Percentiles rank a stretch among this genome's conserved stretches.
phyloP scores from a whole-genome alignment of 2,113 vertebrate genomes.

The Silurus glanis region DNA sequence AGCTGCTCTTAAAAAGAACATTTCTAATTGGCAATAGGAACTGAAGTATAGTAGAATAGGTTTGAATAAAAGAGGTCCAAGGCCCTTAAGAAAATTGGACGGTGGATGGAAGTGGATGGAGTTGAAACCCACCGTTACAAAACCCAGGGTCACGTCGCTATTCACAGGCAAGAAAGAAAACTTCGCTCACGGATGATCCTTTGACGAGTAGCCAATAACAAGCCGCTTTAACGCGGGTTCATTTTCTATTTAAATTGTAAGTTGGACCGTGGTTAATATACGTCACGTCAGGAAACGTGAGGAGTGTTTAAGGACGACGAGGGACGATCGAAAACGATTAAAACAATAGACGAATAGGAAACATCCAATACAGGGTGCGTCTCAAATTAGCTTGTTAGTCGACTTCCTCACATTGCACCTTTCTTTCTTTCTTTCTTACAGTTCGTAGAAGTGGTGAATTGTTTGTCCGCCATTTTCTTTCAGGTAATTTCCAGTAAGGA shows the following conservation, averaged over 20 bases:
- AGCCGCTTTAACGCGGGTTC: neutral
- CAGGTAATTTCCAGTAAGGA: too few species aligned
- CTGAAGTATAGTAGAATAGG: conserved; percentile 16
- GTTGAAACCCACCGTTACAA: conserved; percentile 13
- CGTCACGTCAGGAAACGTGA: neutral
- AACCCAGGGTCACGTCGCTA: conserved; percentile 41
- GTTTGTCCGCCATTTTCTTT: too few species aligned
- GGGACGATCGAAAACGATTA: neutral
- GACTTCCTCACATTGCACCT: too few species aligned
- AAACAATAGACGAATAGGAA: too few species aligned
- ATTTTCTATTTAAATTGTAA: neutral
- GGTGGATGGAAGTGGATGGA: conserved; percentile 14
- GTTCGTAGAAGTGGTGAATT: too few species aligned
- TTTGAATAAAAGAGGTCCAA: conserved; percentile 37
- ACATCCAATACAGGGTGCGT: too few species aligned
- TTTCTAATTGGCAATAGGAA: conserved; percentile 27
- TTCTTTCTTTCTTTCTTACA: too few species aligned
- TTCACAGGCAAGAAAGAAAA: conserved; percentile 37
- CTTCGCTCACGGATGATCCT: conserved; percentile 28
- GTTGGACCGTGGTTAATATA: neutral
- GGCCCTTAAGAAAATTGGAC: conserved; percentile 30
- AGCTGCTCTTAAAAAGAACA: neutral
- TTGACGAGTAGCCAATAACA: conserved; percentile 33
- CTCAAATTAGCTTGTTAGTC: too few species aligned
- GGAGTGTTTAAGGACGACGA: neutral